A percentile compares a stretch with the other conserved stretches of the same genome.
These are phyloP conservation scores for Intellagama lesueurii DNA, from an alignment of 2,797 vertebrate genomes.

Conservation along the genomic window DNA sequence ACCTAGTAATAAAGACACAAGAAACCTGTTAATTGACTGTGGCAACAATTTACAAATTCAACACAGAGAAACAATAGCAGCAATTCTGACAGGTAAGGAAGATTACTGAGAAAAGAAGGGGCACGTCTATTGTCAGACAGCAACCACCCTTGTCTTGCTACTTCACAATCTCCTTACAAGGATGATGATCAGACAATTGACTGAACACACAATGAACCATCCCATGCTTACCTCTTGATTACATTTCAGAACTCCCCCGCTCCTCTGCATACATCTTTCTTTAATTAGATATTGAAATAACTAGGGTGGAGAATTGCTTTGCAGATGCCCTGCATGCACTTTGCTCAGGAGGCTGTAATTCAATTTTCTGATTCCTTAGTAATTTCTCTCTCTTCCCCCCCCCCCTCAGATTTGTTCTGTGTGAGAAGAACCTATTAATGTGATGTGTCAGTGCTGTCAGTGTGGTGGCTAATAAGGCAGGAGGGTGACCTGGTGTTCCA, in stretches of 20 bases:
- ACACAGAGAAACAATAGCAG: not conserved
- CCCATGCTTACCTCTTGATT: conserved; percentile 40
- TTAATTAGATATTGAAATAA: conserved; percentile 54
- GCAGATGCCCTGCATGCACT: conserved; percentile 29
- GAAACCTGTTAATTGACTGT: not conserved
- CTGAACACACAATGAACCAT: conserved; percentile 52
- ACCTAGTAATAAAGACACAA: not conserved
- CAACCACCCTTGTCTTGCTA: not conserved
- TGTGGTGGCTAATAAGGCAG: rapidly evolving
- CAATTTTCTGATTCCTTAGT: conserved; percentile 61
- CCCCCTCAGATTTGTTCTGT: conserved; percentile 9
- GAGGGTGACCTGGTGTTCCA: not conserved
- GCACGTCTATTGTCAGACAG: not conserved
- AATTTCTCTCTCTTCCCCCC: conserved; percentile 36
- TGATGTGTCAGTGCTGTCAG: not conserved
- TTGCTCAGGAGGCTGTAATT: conserved; percentile 61
- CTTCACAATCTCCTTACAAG: rapidly evolving
- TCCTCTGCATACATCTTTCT: conserved; percentile 16
- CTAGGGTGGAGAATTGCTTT: conserved; percentile 63
- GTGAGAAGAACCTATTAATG: conserved; percentile 40
- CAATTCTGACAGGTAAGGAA: not conserved
- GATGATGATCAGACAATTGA: conserved; percentile 23
- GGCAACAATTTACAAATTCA: conserved; percentile 2
- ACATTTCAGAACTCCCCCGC: conserved; percentile 1
- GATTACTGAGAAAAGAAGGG: not conserved